These are phyloP conservation scores for Cryptocephalus moraei DNA, from an alignment of 2,888 invertebrate genomes.

Conservation along the genomic window DNA sequence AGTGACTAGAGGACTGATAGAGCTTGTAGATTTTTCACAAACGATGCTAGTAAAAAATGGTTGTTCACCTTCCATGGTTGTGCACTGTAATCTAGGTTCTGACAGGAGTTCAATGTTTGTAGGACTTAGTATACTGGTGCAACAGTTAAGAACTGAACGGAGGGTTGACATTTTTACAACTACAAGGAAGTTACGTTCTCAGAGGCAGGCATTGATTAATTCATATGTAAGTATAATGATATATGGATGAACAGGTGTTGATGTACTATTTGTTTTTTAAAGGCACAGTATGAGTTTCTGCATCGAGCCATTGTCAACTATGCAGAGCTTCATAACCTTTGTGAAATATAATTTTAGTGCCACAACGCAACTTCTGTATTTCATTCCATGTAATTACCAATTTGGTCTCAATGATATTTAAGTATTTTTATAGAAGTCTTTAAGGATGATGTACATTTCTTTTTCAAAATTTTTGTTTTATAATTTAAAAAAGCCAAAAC, in stretches of 20 bases:
- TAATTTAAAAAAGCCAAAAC: background rate
- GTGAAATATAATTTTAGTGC: slow-evolving; percentile 40
- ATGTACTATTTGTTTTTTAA: slow-evolving; percentile 27
- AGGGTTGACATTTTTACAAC: slow-evolving; percentile 80
- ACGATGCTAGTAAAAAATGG: slow-evolving; percentile 42
- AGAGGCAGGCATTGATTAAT: slow-evolving; percentile 74
- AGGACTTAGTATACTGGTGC: slow-evolving; percentile 74
- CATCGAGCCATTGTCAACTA: slow-evolving; percentile 87
- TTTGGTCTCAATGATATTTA: slow-evolving; percentile 23
- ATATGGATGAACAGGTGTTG: background rate
- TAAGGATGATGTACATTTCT: background rate
- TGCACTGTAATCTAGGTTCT: slow-evolving; percentile 81
- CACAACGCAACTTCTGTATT: slow-evolving; percentile 21
- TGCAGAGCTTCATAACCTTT: slow-evolving; percentile 73
- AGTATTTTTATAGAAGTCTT: slow-evolving; percentile 22
- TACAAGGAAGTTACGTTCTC: slow-evolving; percentile 73
- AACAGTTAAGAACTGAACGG: slow-evolving; percentile 73
- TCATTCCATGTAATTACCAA: slow-evolving; percentile 23
- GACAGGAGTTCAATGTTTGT: slow-evolving; percentile 86
- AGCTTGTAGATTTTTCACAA: slow-evolving; percentile 70
- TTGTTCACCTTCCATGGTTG: slow-evolving; percentile 60
- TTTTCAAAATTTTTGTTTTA: background rate
- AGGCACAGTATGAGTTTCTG: slow-evolving; percentile 89
- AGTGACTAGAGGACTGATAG: slow-evolving; percentile 76
- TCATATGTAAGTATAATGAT: slow-evolving; percentile 56